Evolutionary conservation across 2,888 invertebrate species (phyloP), one percentile per base, ranked within the genome.

Genomic region (Acleris laterana): DNA sequence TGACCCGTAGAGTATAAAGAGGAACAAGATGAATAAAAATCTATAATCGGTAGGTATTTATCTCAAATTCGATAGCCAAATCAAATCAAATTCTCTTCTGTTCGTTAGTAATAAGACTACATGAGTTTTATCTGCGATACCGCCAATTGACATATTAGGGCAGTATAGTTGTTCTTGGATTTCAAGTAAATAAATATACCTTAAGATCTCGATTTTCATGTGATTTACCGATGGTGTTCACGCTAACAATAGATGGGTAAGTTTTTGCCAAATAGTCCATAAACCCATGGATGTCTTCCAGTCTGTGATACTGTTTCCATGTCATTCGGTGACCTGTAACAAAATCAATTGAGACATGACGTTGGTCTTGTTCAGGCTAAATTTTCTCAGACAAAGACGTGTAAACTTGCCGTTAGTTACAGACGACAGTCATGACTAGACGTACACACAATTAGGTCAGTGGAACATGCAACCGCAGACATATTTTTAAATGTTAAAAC

Each of bases 291-390:
- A 97, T 97, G 79, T 97, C 97, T 6, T 93, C 93, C 46, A 96
- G 78, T 48, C 95, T 94, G 83, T 97, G 97, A 82, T 97, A 97
- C 68, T 96, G 95, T 76, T 95, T 94, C 97, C 97, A 97, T 62
- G 96, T 96, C 94, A 97, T 90, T 25, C 91, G 86, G 68, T 93
- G 93, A 67, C 93, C 93, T 93, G 77, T 57, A 75, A 77, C 56
- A 68, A 63, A 68, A 68, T 7, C 57, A 70, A 74, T 60, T 68
- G 70, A 57, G 58, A 66, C 72, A 71, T 70, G 61, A 71, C 46
- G 9, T 32, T 9, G 46, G 17, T 46, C 16, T 46, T 46, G 16
- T 17, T 46, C 6, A 68, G 49, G 69, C 69, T 73, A 74, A 61
- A 22, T n/a, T 49, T 20, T 28, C 65, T 61, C 63, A 73, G 9